Percentiles rank a stretch among this genome's conserved stretches.
Conservation (phyloP, 2,797 vertebrate species). For the Phoeniculus purpureus region DNA sequence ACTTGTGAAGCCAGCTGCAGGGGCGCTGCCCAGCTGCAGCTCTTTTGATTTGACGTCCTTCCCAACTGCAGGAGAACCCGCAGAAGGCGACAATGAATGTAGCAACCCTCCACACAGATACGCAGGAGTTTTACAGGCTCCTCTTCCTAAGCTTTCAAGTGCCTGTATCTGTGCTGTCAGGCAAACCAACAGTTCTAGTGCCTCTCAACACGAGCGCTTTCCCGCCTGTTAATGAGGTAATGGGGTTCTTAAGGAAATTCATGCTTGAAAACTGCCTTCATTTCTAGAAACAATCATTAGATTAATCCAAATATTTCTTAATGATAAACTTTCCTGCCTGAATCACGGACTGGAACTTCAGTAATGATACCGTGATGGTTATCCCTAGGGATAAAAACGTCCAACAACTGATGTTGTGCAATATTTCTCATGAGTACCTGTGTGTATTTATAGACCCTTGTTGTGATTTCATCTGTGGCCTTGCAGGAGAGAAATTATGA, state of each 20-base stretch:
- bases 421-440: not conserved
- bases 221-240: not conserved
- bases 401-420: not conserved
- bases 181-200: constrained; percentile 19
- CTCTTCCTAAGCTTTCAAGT: not conserved
- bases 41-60: not conserved
- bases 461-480: not conserved
- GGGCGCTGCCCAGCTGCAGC: not conserved
- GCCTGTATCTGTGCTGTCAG: constrained; percentile 12
- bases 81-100: not conserved
- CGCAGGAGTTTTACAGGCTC: not conserved
- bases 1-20: constrained; percentile 78
- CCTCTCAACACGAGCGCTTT: constrained; percentile 47
- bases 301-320: not conserved
- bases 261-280: not conserved
- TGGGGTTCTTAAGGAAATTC: not conserved
- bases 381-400: not conserved
- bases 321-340: not conserved
- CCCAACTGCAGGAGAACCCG: not conserved
- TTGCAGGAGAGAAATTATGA: not conserved
- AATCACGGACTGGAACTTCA: not conserved
- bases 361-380: not conserved
- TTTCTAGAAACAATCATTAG: not conserved
- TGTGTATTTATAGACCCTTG: not conserved
- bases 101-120: not conserved